A percentile compares a stretch with the other conserved stretches of the same genome.
phyloP scores from a whole-genome alignment of 2,797 vertebrate species.

The Takifugu ocellatus region DNA sequence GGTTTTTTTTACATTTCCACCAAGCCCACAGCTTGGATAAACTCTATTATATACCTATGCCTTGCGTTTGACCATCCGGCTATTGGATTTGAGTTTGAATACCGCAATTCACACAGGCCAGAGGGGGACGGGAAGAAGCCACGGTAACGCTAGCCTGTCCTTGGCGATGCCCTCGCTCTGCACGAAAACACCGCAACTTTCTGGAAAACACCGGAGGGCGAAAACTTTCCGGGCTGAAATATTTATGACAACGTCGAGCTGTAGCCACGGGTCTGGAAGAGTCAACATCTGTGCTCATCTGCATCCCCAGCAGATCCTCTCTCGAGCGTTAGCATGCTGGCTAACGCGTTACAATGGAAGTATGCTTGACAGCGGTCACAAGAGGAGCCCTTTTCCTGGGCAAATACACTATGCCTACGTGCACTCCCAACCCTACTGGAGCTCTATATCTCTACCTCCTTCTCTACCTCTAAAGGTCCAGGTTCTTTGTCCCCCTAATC shows the following conservation, averaged over 20 bases:
- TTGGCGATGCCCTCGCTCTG: constrained; percentile 32
- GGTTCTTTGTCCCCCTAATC: constrained; percentile 32
- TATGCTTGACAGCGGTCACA: constrained; percentile 52
- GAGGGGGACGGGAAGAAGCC: constrained; percentile 44
- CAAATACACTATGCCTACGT: constrained; percentile 40
- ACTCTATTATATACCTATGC: constrained; percentile 25
- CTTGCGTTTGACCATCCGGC: constrained; percentile 28
- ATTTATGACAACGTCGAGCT: constrained; percentile 28
- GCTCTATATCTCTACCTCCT: constrained; percentile 39
- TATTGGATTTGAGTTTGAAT: constrained; percentile 20
- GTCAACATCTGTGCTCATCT: constrained; percentile 30
- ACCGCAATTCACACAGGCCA: constrained; percentile 55
- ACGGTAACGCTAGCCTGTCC: constrained; percentile 39
- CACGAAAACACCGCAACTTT: constrained; percentile 39
- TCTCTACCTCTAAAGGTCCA: constrained; percentile 63
- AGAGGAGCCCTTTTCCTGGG: constrained; percentile 62
- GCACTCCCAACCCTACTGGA: constrained; percentile 23
- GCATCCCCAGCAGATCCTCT: constrained; percentile 28
- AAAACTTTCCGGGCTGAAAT: constrained; percentile 36
- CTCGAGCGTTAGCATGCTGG: constrained; percentile 35
- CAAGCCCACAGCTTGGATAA: constrained; percentile 22
- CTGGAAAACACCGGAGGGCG: constrained; percentile 51
- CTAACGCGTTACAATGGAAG: constrained; percentile 54
- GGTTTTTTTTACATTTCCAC: constrained; percentile 19
- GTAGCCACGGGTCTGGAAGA: constrained; percentile 43